phyloP scores from a whole-genome alignment of 2,113 vertebrate species.

The Lampris megalopsis region DNA sequence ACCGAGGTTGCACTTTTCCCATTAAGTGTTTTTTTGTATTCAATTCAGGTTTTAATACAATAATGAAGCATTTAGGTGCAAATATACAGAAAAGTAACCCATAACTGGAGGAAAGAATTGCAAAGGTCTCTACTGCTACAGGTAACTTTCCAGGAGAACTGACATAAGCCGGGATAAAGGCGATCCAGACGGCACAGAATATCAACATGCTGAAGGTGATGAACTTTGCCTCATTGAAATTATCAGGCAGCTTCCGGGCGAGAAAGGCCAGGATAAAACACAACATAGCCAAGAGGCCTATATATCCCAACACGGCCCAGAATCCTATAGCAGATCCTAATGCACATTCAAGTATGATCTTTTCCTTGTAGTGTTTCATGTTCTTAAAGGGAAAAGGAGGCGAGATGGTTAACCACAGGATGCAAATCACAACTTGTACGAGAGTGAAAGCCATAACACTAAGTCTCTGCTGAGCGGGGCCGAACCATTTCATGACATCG shows the following conservation, averaged over 20 bases:
- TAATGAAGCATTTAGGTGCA: slow-evolving; percentile 75
- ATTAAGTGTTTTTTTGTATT: slow-evolving; percentile 76
- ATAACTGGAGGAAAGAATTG: slow-evolving; percentile 78
- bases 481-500: slow-evolving; percentile 79
- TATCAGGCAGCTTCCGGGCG: slow-evolving; percentile 71
- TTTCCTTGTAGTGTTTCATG: slow-evolving; percentile 59
- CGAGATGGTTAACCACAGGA: slow-evolving; percentile 71
- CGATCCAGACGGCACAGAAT: slow-evolving; percentile 77
- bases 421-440: slow-evolving; percentile 73
- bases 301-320: slow-evolving; percentile 73
- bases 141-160: slow-evolving; percentile 80
- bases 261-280: slow-evolving; percentile 74
- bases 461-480: slow-evolving; percentile 71
- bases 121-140: slow-evolving; percentile 82
- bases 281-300: slow-evolving; percentile 61
- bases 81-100: slow-evolving; percentile 74
- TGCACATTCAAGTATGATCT: slow-evolving; percentile 71
- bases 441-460: slow-evolving; percentile 71
- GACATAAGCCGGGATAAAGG: slow-evolving; percentile 78
- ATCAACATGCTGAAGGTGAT: slow-evolving; percentile 79
- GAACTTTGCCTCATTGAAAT: slow-evolving; percentile 74
- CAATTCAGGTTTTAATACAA: slow-evolving; percentile 70
- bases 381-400: slow-evolving; percentile 73
- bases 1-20: slow-evolving; percentile 51
- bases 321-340: slow-evolving; percentile 66